Evolutionary conservation across 2,888 invertebrate genomes (phyloP), one percentile per base, ranked within the genome.

Genomic region (Perizoma affinitatum): DNA sequence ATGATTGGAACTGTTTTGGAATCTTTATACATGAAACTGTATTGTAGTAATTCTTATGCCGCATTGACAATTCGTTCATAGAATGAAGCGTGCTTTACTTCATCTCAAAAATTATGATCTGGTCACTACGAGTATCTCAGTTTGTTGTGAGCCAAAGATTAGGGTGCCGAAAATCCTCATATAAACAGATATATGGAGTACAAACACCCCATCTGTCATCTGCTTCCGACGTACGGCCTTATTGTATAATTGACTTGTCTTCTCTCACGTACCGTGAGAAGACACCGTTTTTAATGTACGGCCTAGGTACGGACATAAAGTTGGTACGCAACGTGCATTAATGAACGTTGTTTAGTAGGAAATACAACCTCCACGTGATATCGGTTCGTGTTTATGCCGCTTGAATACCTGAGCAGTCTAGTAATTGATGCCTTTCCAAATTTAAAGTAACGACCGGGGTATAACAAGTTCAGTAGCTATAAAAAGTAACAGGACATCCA

Each of bases 191-290:
- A 59, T 61, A 71, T 68, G 68, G 7, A 66, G 71, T 71, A 73
- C 73, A 79, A 71, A 76, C 75, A 73, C 78, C 78, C 78, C 83
- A 87, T 87, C 83, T 78, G 82, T 87, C 86, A 85, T 80, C 78
- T 68, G 74, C 79, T 83, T 84, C 83, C 80, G 83, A 73, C 78
- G 64, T 70, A 71, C 67, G 75, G 70, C 76, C 77, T 77, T 78
- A 76, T 78, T 81, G 76, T 78, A 82, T 86, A 87, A 87, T 86
- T 84, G 83, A 83, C 82, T 81, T 77, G 75, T 72, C 70, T 67
- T 70, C 68, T 72, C 72, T 68, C 63, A 60, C 63, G 59, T 61
- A 64, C 57, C 66, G 52, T 66, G 64, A 58, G 58, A 56, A 60
- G 53, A 58, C 53, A 54, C 47, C 58, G 60, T 38, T 61, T 61